Evolutionary conservation across 2,113 vertebrate genomes (phyloP), one percentile per base, ranked within the genome.

Genomic region (Neodontobutis hainanensis): DNA sequence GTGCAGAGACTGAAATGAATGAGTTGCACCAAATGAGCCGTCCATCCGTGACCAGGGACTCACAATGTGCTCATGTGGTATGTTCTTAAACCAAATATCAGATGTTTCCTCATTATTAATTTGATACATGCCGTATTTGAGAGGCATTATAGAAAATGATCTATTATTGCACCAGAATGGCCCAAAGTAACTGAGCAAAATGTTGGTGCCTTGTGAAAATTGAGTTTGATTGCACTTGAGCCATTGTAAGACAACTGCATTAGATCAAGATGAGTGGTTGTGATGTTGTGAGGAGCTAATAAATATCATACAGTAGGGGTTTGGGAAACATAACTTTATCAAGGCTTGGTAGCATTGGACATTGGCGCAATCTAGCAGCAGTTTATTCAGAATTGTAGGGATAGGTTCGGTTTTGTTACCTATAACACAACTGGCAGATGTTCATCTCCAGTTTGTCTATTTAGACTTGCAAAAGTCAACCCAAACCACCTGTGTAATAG

Each of bases 241-340:
- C 49, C 27, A 34, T 55, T 53, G 51, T 7, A 53, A 6, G 27
- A 11, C 5, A 14, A 53, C 51, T 53, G 51, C 51, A 14, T 34
- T 35, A 35, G 50, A 52, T 34, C 50, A 35, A 52, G 50, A 52
- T 35, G 32, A 53, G 5, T 53, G 27, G 32, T 34, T 55, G 12
- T 55, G 52, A 36, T 36, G 52, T 42, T 43, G 9, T 42, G 38
- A 16, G 9, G 55, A 42, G 55, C 36, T 19, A 40, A 6, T 42
- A 10, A 58, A 58, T 12, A 36, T 14, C 15, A 36, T 9, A 58
- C 40, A 4, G 46, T 8, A 50, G 32, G 50, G 2, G 40, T 36
- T 73, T 70, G 50, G 38, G 66, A 78, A 35, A 7, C 34, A 38
- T 55, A 15, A n/a, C n/a, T 32, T 38, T 38, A 55, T 36, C 5